These are phyloP conservation scores for Sciurus carolinensis DNA, from an alignment of 2,797 vertebrate species.

Conservation along the genomic window DNA sequence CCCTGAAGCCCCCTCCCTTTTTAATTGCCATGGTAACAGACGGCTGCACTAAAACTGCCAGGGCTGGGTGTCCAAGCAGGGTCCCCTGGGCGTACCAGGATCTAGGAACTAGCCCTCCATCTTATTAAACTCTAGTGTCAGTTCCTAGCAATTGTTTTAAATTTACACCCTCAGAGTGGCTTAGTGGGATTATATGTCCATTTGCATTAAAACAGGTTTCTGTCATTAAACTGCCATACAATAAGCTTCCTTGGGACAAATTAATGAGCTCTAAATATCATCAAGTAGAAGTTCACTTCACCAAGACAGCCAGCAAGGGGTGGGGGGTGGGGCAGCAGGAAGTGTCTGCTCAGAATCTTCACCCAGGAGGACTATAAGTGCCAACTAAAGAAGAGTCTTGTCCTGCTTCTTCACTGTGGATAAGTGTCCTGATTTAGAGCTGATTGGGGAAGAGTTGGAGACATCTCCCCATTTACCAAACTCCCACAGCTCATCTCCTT, in stretches of 20 bases:
- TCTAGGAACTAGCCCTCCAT: constrained; percentile 69
- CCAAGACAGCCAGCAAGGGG: constrained; percentile 66
- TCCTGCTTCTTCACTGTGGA: not conserved
- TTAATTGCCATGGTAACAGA: constrained; percentile 75
- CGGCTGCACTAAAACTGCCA: constrained; percentile 41
- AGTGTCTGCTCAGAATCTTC: constrained; percentile 49
- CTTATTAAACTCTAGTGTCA: constrained; percentile 81
- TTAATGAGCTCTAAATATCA: constrained; percentile 81
- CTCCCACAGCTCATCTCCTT: not conserved
- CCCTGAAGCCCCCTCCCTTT: not conserved
- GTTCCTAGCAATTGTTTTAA: constrained; percentile 80
- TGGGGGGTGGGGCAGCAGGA: not conserved
- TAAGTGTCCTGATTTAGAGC: constrained; percentile 66
- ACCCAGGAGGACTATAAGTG: constrained; percentile 70
- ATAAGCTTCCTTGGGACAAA: constrained; percentile 82
- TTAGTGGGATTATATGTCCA: constrained; percentile 79
- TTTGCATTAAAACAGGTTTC: constrained; percentile 81
- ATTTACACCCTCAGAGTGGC: constrained; percentile 78
- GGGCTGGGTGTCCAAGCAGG: constrained; percentile 56
- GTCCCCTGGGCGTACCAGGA: constrained; percentile 36
- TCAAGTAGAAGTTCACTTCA: constrained; percentile 82
- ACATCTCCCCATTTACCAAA: not conserved
- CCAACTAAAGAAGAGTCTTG: constrained; percentile 3
- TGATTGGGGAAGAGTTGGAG: not conserved
- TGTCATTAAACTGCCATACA: constrained; percentile 81